These are phyloP conservation scores for Parascotia fuliginaria DNA, from an alignment of 2,888 invertebrate genomes.

Conservation along the genomic window DNA sequence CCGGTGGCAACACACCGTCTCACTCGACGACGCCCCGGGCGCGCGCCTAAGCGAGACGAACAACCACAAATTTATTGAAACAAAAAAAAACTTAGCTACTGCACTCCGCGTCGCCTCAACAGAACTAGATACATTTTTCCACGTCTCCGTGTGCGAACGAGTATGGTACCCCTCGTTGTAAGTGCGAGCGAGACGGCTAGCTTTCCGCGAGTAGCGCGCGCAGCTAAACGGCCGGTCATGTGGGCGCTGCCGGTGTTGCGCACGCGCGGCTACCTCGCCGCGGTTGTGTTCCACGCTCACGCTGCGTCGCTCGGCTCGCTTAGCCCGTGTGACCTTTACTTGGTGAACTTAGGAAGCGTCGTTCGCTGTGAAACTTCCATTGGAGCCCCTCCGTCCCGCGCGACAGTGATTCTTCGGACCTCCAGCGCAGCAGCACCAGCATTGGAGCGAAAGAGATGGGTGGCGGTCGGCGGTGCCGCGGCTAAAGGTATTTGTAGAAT, in stretches of 20 bases:
- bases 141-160: constrained; percentile 72
- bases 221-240: constrained; percentile 80
- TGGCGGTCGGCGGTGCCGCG: constrained; percentile 74
- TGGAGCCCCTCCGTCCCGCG: constrained; percentile 78
- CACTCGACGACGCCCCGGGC: constrained; percentile 78
- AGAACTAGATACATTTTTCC: constrained; percentile 86
- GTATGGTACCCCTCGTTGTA: constrained; percentile 29
- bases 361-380: constrained; percentile 81
- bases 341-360: constrained; percentile 85
- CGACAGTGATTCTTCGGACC: constrained; percentile 61
- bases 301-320: constrained; percentile 80
- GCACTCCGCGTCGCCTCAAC: constrained; percentile 83
- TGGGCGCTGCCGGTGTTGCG: constrained; percentile 86
- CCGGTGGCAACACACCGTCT: constrained; percentile 79
- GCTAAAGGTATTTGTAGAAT: constrained; percentile 85
- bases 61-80: constrained; percentile 85
- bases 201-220: constrained; percentile 58
- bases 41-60: constrained; percentile 82
- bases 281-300: constrained; percentile 80
- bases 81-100: constrained; percentile 81
- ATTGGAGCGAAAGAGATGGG: constrained; percentile 79
- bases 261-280: constrained; percentile 80
- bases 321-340: constrained; percentile 83
- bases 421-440: constrained; percentile 67
- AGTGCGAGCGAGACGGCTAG: constrained; percentile 63